Base-by-base conservation (phyloP, 2,888 invertebrate genomes). In the Cartodere bifasciata region DNA sequence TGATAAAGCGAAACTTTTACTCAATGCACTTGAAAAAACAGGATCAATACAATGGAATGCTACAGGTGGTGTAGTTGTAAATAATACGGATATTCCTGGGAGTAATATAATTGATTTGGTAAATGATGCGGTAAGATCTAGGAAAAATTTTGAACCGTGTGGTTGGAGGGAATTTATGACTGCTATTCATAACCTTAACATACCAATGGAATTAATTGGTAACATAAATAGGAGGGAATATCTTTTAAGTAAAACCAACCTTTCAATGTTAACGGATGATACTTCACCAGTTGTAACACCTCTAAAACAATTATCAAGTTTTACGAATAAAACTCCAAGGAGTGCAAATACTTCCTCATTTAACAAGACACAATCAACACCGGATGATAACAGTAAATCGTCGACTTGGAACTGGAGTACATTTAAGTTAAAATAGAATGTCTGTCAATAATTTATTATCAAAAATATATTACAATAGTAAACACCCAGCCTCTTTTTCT, bases 31-130 rank as follows among this genome's bases (percentile, higher is more conserved):
- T 27, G 6, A 24, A 11, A 5, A 5, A 4, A 12, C n/a, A 24
- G 23, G 12, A 9, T n/a, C 12, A 9, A 15, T 27, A 14, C 6
- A 14, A 26, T 29, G 20, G 20, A 9, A 29, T 24, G 23, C 7
- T 9, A 29, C 7, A 5, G 29, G 29, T 4, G 13, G 10, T 11
- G 29, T 29, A 24, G 23, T 24, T 5, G 24, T 29, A 9, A 21
- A 29, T 21, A 12, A 24, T 15, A 6, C 6, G 5, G n/a, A 6
- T 14, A 15, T 31, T 7, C 10, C 23, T 6, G 25, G 15, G 4
- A 14, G 15, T 6, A 31, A 31, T 14, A 27, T 31, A 28, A 31
- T 13, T 12, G 31, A 31, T 13, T 24, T 31, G 15, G 13, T 26
- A n/a, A 24, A 31, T 12, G 31, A 31, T 15, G 13, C 16, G 10